Conservation (phyloP, 2,888 invertebrate genomes). For the Drosophila sordidula region DNA sequence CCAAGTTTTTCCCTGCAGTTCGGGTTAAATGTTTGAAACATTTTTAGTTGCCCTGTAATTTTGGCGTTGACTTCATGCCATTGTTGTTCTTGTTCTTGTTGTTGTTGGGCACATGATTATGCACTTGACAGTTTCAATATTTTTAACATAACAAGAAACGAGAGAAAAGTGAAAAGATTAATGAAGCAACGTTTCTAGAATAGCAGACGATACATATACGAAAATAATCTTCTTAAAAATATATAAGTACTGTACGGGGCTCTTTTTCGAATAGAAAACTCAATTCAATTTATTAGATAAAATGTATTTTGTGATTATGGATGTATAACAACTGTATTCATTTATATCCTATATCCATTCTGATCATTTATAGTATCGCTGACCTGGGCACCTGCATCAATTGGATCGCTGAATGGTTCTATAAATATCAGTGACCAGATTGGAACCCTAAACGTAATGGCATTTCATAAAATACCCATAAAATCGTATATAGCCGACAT, state of each 20-base stretch:
- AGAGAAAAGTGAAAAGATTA: conserved; percentile 58
- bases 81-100: conserved; percentile 16
- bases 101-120: conserved; percentile 56
- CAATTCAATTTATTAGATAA: background rate
- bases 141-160: conserved; percentile 62
- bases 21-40: conserved; percentile 52
- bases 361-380: conserved; percentile 1
- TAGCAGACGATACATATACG: conserved; percentile 5
- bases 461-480: conserved; percentile 44
- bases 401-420: background rate
- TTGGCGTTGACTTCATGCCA: conserved; percentile 28
- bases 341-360: conserved; percentile 1
- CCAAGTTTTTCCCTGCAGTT: conserved; percentile 45
- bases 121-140: conserved; percentile 76
- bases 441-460: conserved; percentile 8
- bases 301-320: background rate
- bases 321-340: background rate
- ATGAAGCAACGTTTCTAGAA: conserved; percentile 45
- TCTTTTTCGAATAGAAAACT: conserved; percentile 14
- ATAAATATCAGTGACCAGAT: conserved; percentile 16
- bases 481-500: conserved; percentile 51
- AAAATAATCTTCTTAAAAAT: conserved; percentile 2
- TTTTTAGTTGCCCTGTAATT: conserved; percentile 68
- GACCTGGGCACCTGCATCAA: background rate
- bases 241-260: background rate